Evolutionary conservation across 2,113 vertebrate genomes (phyloP), one percentile per base, ranked within the genome.

Genomic region (Poecile atricapillus): DNA sequence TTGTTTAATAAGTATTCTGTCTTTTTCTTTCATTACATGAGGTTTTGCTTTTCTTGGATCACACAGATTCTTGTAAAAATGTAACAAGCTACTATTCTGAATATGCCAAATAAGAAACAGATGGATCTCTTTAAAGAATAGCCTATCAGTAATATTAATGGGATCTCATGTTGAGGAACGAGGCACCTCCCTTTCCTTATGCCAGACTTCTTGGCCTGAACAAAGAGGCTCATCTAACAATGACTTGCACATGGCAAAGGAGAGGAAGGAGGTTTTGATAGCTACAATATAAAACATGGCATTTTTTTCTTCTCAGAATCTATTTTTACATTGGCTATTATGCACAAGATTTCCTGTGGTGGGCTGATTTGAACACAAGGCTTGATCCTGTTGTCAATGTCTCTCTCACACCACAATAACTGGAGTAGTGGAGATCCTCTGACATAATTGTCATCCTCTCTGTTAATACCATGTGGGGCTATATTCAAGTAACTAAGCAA

Each of bases 1-100:
- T 64, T 87, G 47, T 87, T 94, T 84, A 91, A 41, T 83, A 87
- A 90, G 55, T 71, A 71, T 83, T 94, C 55, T 86, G 46, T 83
- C 52, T 90, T 84, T 74, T 85, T 95, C n/a, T 95, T 90, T 93
- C 79, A 62, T 97, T 96, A 83, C 75, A 83, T 69, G 76, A 95
- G 59, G 68, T 78, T 95, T 92, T 87, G 76, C 60, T 94, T 95
- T 95, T 82, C 96, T 94, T 89, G 89, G 87, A 89, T 92, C 73
- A 63, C 58, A 52, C 15, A 87, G 53, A 82, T 94, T 87, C 88
- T 91, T 95, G 73, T 97, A 92, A 96, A 95, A 96, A 87, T 84
- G 83, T 90, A 94, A 91, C 73, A 78, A 90, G 69, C 83, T 96
- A 95, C 94, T 91, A 91, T 92, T 94, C 91, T 92, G 83, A 93